A percentile compares a stretch with the other conserved stretches of the same genome.
These are phyloP conservation scores for Cichladusa arquata DNA, from an alignment of 2,113 vertebrate species.

Conservation along the genomic window DNA sequence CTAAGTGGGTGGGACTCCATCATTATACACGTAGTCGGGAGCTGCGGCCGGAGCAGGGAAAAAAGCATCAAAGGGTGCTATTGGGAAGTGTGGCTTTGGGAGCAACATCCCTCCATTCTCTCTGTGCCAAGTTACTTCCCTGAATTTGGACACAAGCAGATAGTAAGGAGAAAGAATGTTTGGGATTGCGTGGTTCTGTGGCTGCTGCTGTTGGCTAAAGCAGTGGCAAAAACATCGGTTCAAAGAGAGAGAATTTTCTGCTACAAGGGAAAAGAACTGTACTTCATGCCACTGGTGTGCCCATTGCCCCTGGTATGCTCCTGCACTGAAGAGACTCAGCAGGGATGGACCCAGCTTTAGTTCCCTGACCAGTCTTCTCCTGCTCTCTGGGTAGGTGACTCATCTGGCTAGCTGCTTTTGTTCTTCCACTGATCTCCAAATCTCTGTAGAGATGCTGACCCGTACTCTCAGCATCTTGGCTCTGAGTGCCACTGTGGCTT, in stretches of 20 bases:
- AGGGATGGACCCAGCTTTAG: not conserved
- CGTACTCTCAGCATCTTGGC: not conserved
- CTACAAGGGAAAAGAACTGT: not conserved
- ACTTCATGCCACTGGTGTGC: accelerated
- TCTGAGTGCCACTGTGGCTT: not conserved
- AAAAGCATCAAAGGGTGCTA: not conserved
- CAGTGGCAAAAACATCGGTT: not conserved
- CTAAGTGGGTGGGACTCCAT: not conserved
- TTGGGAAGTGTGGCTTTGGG: not conserved
- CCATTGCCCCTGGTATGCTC: not conserved
- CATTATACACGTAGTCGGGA: not conserved
- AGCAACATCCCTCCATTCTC: not conserved
- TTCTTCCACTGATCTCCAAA: not conserved
- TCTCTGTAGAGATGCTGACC: not conserved
- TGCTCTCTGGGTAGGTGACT: accelerated
- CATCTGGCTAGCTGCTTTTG: not conserved
- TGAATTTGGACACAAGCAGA: not conserved
- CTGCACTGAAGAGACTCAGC: not conserved
- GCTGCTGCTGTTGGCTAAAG: not conserved
- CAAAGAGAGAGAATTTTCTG: not conserved
- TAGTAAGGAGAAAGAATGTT: not conserved
- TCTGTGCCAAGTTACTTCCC: not conserved
- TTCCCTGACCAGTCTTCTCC: not conserved
- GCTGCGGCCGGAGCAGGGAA: not conserved
- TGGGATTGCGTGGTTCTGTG: not conserved